phyloP scores from a whole-genome alignment of 2,113 vertebrate species.

The Gasterosteus nipponicus region DNA sequence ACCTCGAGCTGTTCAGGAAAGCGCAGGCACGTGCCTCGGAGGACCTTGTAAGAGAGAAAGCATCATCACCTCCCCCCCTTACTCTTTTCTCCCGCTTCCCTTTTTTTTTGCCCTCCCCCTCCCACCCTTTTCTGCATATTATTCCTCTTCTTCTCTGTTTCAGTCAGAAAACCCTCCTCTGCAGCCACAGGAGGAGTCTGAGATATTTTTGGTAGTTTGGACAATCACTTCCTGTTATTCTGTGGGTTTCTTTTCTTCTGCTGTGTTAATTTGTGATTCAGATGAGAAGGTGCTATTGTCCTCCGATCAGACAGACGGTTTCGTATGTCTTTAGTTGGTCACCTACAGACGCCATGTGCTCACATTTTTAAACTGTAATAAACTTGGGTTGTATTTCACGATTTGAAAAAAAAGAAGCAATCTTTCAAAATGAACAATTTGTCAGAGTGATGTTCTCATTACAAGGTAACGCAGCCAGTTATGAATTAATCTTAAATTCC shows the following conservation, averaged over 20 bases:
- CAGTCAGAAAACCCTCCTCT: conserved; percentile 58
- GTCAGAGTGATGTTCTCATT: not conserved
- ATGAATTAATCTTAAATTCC: not conserved
- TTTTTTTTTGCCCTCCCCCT: conserved; percentile 14
- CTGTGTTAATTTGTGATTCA: conserved; percentile 31
- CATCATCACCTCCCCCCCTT: conserved; percentile 67
- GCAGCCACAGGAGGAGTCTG: conserved; percentile 64
- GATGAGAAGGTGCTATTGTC: not conserved
- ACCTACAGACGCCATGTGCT: not conserved
- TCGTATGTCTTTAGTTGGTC: not conserved
- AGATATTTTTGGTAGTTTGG: conserved; percentile 68
- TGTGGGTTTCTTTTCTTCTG: conserved; percentile 1
- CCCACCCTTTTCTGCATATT: conserved; percentile 27
- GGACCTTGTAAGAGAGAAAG: conserved; percentile 93
- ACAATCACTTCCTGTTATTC: conserved; percentile 49
- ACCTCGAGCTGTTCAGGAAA: conserved; percentile 98
- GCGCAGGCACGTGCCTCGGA: conserved; percentile 97
- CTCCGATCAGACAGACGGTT: not conserved
- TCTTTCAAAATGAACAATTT: not conserved
- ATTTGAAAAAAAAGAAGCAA: not conserved
- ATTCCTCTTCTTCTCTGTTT: conserved; percentile 62
- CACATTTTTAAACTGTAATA: no score
- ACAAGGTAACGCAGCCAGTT: not conserved
- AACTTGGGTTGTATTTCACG: not conserved
- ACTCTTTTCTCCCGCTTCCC: conserved; percentile 7